Evolutionary conservation across 2,113 vertebrate genomes (phyloP).

Genomic region (Spilogale gracilis): DNA sequence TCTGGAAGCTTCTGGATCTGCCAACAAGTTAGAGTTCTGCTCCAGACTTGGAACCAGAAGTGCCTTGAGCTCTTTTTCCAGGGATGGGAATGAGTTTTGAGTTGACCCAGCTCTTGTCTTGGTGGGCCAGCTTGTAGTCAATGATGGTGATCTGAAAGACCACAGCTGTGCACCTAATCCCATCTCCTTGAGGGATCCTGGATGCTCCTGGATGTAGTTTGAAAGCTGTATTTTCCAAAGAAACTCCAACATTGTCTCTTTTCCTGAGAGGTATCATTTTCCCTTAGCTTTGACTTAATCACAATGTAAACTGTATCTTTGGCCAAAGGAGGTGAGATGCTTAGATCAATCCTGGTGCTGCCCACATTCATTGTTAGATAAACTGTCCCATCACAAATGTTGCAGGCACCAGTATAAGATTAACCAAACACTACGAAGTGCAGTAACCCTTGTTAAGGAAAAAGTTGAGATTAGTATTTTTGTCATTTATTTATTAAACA

Average conservation of each 20-base stretch:
- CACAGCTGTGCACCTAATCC: background rate
- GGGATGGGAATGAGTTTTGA: background rate
- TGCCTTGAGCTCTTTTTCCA: background rate
- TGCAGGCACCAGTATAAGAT: background rate
- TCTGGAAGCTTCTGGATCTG: background rate
- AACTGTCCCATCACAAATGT: background rate
- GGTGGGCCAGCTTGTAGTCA: background rate
- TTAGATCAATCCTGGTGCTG: background rate
- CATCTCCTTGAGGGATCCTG: background rate
- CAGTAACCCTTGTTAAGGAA: background rate
- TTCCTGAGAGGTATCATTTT: background rate
- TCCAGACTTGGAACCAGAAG: background rate
- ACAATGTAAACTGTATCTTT: background rate
- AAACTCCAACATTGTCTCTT: background rate
- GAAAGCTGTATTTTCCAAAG: background rate
- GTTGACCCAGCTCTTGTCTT: background rate
- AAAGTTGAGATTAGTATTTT: background rate
- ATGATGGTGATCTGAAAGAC: background rate
- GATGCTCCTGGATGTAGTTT: background rate
- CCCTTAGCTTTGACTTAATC: conserved; percentile 1
- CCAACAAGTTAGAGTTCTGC: background rate
- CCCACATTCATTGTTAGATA: background rate
- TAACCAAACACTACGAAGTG: background rate
- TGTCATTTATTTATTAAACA: background rate
- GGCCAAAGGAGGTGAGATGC: background rate